These are phyloP conservation scores for Hypomecis atomaria DNA, from an alignment of 2,888 invertebrate genomes.

Conservation along the genomic window DNA sequence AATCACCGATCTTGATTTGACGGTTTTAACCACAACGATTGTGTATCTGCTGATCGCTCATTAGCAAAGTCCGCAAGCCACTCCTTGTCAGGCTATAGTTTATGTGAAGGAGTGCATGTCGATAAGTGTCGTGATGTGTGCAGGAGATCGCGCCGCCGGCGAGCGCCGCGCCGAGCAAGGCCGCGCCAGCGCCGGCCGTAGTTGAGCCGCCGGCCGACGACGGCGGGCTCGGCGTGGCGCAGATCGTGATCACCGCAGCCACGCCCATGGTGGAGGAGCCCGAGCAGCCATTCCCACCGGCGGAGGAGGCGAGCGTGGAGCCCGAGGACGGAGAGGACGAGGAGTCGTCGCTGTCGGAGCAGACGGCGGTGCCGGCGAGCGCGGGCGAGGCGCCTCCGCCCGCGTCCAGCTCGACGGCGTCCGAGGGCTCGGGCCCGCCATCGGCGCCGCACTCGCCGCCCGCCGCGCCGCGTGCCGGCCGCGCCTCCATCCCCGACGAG, in stretches of 20 bases:
- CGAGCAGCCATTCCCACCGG: constrained; percentile 90
- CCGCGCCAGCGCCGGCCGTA: constrained; percentile 47
- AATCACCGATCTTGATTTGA: no score
- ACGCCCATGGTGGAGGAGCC: constrained; percentile 96
- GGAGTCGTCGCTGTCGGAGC: constrained; percentile 78
- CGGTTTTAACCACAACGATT: no score
- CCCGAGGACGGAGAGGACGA: constrained; percentile 68
- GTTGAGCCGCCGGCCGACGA: constrained; percentile 79
- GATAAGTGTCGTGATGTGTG: background rate
- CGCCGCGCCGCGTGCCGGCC: constrained; percentile 90
- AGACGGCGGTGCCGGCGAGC: constrained; percentile 82
- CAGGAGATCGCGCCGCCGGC: constrained; percentile 53
- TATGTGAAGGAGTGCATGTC: background rate
- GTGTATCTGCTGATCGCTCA: no score
- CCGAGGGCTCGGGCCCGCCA: constrained; percentile 87
- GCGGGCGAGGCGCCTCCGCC: constrained; percentile 84
- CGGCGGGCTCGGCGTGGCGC: constrained; percentile 91
- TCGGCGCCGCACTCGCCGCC: constrained; percentile 84
- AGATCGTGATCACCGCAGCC: constrained; percentile 96
- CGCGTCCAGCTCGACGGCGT: constrained; percentile 87
- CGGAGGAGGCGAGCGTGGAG: constrained; percentile 52
- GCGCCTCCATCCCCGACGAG: constrained; percentile 94
- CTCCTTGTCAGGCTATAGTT: no score
- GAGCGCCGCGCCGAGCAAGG: constrained; percentile 52
- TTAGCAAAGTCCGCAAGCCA: no score